Conservation (phyloP, 2,888 invertebrate species). For the Acheta domesticus region DNA sequence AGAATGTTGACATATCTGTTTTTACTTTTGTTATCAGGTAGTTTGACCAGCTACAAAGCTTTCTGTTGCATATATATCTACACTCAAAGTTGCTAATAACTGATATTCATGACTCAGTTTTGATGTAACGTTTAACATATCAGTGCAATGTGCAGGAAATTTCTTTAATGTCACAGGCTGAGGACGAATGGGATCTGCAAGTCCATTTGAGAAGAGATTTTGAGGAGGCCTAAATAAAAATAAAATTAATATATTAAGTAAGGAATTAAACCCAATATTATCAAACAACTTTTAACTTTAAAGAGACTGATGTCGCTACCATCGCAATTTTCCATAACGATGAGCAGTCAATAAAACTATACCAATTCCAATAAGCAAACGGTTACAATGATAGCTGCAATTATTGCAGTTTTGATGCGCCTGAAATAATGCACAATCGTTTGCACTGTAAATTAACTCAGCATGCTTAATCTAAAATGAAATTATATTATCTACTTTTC, state of each 20-base stretch:
- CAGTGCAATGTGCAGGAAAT: conserved; percentile 55
- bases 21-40: conserved; percentile 60
- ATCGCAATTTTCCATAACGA: not conserved
- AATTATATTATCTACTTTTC: too few species aligned
- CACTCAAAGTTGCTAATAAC: conserved; percentile 53
- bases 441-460: too few species aligned
- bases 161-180: conserved; percentile 54
- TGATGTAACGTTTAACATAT: conserved; percentile 53
- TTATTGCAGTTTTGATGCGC: too few species aligned
- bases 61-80: conserved; percentile 51
- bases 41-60: conserved; percentile 51
- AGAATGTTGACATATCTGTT: conserved; percentile 71
- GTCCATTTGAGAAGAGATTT: conserved; percentile 5
- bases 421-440: too few species aligned
- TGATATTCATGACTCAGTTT: conserved; percentile 57
- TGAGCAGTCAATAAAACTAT: not conserved
- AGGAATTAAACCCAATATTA: conserved; percentile 19
- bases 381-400: too few species aligned
- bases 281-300: conserved; percentile 19
- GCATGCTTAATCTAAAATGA: too few species aligned
- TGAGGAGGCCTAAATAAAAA: conserved; percentile 21
- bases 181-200: conserved; percentile 41
- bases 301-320: not conserved
- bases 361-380: not conserved
- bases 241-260: not conserved